These are phyloP conservation scores for Athalia circularis DNA, from an alignment of 2,888 invertebrate genomes.

Conservation along the genomic window DNA sequence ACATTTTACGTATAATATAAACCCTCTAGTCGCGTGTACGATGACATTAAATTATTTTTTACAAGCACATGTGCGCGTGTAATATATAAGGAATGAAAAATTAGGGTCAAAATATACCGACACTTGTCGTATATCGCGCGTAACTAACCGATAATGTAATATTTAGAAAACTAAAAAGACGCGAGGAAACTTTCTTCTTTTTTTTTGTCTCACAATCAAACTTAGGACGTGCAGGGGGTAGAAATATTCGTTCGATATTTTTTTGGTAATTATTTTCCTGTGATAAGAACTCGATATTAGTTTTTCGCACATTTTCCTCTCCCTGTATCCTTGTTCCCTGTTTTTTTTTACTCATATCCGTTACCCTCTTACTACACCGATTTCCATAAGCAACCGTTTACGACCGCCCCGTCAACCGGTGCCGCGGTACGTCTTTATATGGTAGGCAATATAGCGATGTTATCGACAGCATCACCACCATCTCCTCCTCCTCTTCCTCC, in stretches of 20 bases:
- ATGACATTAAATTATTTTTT: slow-evolving; percentile 2
- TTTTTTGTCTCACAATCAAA: background rate
- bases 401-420: slow-evolving; percentile 29
- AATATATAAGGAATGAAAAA: background rate
- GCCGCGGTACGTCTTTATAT: slow-evolving; percentile 37
- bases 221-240: background rate
- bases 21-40: background rate
- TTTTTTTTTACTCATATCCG: slow-evolving; percentile 4
- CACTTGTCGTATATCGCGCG: background rate
- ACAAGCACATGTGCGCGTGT: too few species aligned
- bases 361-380: slow-evolving; percentile 19
- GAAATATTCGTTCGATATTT: background rate
- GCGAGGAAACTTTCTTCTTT: too few species aligned
- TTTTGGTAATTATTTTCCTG: background rate
- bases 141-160: too few species aligned
- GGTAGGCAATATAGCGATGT: slow-evolving; percentile 37
- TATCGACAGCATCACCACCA: slow-evolving; percentile 31
- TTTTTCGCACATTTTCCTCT: background rate
- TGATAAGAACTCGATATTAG: too few species aligned
- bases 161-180: too few species aligned
- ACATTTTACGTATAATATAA: too few species aligned
- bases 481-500: too few species aligned
- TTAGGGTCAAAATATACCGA: slow-evolving; percentile 4
- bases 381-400: slow-evolving; percentile 46
- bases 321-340: background rate